Conservation (phyloP, 2,113 vertebrate genomes). For the Sula dactylatra region DNA sequence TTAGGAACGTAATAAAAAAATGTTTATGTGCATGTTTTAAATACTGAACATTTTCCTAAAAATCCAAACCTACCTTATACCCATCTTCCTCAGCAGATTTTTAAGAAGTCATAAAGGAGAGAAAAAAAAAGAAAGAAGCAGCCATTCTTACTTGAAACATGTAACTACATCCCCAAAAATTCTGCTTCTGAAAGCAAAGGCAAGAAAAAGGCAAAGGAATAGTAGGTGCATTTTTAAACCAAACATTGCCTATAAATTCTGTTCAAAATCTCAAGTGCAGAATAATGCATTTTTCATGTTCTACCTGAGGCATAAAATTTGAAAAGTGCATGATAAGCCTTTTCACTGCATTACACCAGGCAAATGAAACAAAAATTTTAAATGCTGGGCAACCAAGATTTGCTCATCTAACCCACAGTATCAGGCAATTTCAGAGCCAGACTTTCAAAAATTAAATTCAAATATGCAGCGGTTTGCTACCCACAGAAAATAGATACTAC, state of each 20-base stretch:
- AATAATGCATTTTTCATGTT: slow-evolving; percentile 39
- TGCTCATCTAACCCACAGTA: neutral
- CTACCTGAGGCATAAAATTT: slow-evolving; percentile 9
- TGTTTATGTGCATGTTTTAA: neutral
- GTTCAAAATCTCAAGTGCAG: slow-evolving; percentile 40
- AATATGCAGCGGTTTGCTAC: slow-evolving; percentile 40
- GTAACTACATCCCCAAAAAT: neutral
- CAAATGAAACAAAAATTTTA: slow-evolving; percentile 18
- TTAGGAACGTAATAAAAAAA: neutral
- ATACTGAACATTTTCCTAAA: neutral
- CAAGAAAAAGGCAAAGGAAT: slow-evolving; percentile 1
- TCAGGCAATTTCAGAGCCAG: slow-evolving; percentile 13
- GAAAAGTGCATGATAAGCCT: slow-evolving; percentile 26
- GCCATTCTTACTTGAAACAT: neutral
- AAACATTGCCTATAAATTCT: slow-evolving; percentile 26
- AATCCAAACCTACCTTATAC: slow-evolving; percentile 18
- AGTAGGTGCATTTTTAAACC: slow-evolving; percentile 27
- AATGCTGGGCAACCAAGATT: neutral
- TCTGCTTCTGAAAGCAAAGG: slow-evolving; percentile 21
- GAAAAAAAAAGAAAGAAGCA: neutral
- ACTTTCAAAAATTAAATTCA: slow-evolving; percentile 43
- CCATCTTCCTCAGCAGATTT: neutral
- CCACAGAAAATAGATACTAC: slow-evolving; percentile 24
- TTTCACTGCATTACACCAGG: neutral
- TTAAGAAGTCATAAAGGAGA: neutral